Conservation (phyloP, 2,888 invertebrate species). For the Folsomia candida region DNA sequence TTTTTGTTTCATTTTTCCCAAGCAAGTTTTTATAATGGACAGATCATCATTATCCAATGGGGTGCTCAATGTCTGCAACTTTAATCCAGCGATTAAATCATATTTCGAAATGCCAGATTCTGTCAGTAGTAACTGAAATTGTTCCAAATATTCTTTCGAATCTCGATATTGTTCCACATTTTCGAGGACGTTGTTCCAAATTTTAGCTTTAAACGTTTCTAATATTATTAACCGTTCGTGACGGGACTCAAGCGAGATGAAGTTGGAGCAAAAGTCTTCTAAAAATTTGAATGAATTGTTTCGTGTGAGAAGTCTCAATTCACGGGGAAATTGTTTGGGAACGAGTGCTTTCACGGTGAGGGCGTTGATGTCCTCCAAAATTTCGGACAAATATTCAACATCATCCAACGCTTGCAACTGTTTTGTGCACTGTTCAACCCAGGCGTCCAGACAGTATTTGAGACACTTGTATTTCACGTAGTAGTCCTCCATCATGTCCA, state of each 20-base stretch:
- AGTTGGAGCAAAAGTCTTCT: constrained; percentile 1
- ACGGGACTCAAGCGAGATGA: background rate
- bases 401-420: background rate
- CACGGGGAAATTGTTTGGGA: constrained; percentile 1
- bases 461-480: constrained; percentile 6
- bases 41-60: background rate
- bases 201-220: background rate
- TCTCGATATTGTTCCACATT: background rate
- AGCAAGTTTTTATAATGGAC: background rate
- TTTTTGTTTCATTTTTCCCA: background rate
- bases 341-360: background rate
- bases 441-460: background rate
- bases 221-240: background rate
- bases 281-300: background rate
- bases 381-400: background rate
- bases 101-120: background rate
- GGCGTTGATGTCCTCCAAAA: background rate
- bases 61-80: background rate
- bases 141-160: background rate
- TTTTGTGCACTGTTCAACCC: background rate
- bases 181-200: background rate
- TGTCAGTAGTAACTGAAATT: background rate
- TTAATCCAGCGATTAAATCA: background rate
- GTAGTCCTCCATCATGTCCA: background rate
- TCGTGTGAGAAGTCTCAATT: background rate